phyloP scores from a whole-genome alignment of 2,797 vertebrate species.

The Tachyglossus aculeatus region DNA sequence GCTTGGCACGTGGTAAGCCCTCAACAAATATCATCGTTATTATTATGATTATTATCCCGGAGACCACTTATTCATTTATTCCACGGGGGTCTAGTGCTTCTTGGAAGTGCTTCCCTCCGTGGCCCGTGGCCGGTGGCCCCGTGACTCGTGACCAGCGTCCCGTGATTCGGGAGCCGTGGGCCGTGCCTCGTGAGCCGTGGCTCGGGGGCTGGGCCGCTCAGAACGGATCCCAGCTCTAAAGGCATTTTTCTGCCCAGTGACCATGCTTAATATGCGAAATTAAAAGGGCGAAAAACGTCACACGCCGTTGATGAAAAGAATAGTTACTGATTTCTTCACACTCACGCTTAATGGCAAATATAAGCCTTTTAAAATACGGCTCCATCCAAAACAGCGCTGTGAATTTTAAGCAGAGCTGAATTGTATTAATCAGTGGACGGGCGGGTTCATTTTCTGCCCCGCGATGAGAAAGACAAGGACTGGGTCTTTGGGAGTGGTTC shows the following conservation, averaged over 20 bases:
- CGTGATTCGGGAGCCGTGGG: background rate
- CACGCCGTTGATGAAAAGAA: constrained; percentile 57
- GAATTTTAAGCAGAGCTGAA: constrained; percentile 48
- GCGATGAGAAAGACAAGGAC: constrained; percentile 30
- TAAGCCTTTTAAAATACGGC: constrained; percentile 53
- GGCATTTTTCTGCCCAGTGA: constrained; percentile 31
- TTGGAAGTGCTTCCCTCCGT: too few species aligned
- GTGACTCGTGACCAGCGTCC: too few species aligned
- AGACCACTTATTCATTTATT: too few species aligned
- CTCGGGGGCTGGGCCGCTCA: too few species aligned
- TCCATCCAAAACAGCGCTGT: constrained; percentile 48
- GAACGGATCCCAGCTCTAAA: too few species aligned
- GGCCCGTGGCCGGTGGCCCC: too few species aligned
- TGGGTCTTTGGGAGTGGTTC: constrained; percentile 17
- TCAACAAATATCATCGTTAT: too few species aligned
- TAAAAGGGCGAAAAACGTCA: background rate
- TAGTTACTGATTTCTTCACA: constrained; percentile 62
- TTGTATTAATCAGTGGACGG: constrained; percentile 31
- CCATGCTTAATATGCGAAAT: constrained; percentile 60
- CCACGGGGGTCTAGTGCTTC: too few species aligned
- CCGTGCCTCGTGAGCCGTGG: background rate
- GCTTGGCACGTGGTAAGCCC: too few species aligned
- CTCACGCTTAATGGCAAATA: constrained; percentile 56
- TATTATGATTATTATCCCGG: too few species aligned
- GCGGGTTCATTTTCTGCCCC: constrained; percentile 43